Evolutionary conservation across 1,140 invertebrate genomes (phyloP), one percentile per base, ranked within the genome.

Genomic region (Heliothis virescens): DNA sequence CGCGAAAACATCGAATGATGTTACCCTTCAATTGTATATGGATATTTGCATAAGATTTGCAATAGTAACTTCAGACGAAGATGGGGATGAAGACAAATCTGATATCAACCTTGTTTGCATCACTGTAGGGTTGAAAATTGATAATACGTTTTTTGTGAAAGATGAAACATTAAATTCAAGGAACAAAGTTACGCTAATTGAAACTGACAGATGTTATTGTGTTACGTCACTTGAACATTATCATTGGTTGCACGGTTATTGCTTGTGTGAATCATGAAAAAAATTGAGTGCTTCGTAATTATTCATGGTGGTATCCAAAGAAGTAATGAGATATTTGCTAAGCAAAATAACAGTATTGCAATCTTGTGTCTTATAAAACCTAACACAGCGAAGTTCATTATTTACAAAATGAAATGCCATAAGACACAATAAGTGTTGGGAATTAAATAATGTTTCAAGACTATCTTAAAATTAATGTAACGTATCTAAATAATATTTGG

Each of bases 161-260:
- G 55, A 57, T 57, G 55, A 57, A 63, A 80, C 63, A 86, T 87
- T 79, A 88, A 81, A 85, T 85, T 89, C 82, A 83, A 76, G 29
- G 72, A 67, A 65, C 81, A 84, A 79, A 84, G 65, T 82, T 59
- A 34, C 73, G 63, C 83, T 89, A 91, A 89, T 89, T 89, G 88
- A 87, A 86, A 82, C 74, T 76, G 88, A 89, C 85, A 82, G 67
- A 79, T 83, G 79, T 60, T 82, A 72, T 90, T 88, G 82, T 69
- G 60, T 77, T 67, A 69, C 53, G 18, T 57, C 53, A 57, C 52
- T 47, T 78, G 47, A 34, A 63, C 26, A 53, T 78, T 47, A 53
- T 69, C 57, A 78, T 63, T 75, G 57, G 74, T 65, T 53, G 41
- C 59, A 76, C 26, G 21, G 48, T 11, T 59, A 47, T 47, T 52